Conservation (phyloP, 2,113 vertebrate species). For the Podarcis raffonei region DNA sequence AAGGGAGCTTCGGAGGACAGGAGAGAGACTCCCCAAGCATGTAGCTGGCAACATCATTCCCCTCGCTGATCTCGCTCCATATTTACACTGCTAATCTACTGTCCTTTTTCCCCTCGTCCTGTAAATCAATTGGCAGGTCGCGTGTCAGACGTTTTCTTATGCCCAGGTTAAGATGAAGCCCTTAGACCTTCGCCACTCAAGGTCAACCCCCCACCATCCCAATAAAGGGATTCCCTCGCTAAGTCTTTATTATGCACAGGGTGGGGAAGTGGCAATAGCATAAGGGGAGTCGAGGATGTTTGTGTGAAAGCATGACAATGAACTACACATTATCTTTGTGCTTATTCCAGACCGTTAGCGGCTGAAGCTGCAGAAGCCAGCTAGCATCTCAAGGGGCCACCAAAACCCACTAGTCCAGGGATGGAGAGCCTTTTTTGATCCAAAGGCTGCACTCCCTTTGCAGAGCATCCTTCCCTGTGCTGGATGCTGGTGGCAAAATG, state of each 20-base stretch:
- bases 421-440: too few relatives aligned
- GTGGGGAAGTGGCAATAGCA: background rate
- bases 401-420: too few relatives aligned
- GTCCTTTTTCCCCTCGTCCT: conserved; percentile 41
- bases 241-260: conserved; percentile 53
- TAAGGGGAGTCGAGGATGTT: background rate
- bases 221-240: conserved; percentile 35
- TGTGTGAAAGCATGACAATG: conserved; percentile 30
- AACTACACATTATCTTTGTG: conserved; percentile 14
- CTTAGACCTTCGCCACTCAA: background rate
- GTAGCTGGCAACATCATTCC: background rate
- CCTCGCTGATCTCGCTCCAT: background rate
- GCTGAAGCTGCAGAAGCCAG: background rate
- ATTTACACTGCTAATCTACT: conserved; percentile 59
- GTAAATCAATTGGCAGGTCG: conserved; percentile 64
- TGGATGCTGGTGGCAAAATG: too few relatives aligned
- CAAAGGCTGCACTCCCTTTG: too few relatives aligned
- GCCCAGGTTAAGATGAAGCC: conserved; percentile 48
- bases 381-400: too few relatives aligned
- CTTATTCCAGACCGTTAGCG: background rate
- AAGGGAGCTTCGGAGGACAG: too few relatives aligned
- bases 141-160: accelerated
- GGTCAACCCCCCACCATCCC: background rate
- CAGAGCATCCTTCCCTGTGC: too few relatives aligned
- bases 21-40: background rate